Conservation (phyloP, 92 coral and sea anemone species). For the Zoanthus sansibaricus region DNA sequence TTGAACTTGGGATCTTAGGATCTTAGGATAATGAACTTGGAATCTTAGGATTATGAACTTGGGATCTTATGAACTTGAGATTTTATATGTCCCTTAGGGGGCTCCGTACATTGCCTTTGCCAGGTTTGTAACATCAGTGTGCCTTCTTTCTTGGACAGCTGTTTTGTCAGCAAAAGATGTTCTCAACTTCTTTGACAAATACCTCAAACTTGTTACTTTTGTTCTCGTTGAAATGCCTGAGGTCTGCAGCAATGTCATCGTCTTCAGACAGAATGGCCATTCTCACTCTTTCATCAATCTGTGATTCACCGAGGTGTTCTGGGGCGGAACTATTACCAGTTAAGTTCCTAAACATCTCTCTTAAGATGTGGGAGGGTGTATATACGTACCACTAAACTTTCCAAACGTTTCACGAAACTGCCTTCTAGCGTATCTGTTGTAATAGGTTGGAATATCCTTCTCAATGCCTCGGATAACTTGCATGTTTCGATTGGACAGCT, state of each 20-base stretch:
- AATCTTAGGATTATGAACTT: too few species aligned
- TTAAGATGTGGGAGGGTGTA: neutral
- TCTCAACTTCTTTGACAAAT: neutral
- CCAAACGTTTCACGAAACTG: neutral
- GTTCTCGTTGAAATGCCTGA: constrained; percentile 28
- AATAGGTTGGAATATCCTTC: neutral
- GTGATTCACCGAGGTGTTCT: neutral
- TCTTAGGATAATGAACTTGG: too few species aligned
- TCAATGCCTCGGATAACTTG: constrained; percentile 1
- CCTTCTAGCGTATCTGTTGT: neutral
- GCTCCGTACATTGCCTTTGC: constrained; percentile 21
- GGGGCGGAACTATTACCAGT: constrained; percentile 43
- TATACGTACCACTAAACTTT: neutral
- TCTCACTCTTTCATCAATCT: constrained; percentile 45
- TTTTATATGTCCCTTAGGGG: too few species aligned
- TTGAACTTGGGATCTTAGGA: too few species aligned
- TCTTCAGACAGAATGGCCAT: constrained; percentile 51
- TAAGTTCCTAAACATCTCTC: neutral
- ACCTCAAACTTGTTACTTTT: neutral
- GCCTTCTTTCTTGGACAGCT: constrained; percentile 3
- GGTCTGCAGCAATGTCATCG: constrained; percentile 34
- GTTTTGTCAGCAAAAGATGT: neutral
- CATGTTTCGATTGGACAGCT: neutral
- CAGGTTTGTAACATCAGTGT: neutral
- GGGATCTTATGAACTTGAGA: too few species aligned